These are phyloP conservation scores for Camelus bactrianus DNA, from an alignment of 2,113 vertebrate species.

Conservation along the genomic window DNA sequence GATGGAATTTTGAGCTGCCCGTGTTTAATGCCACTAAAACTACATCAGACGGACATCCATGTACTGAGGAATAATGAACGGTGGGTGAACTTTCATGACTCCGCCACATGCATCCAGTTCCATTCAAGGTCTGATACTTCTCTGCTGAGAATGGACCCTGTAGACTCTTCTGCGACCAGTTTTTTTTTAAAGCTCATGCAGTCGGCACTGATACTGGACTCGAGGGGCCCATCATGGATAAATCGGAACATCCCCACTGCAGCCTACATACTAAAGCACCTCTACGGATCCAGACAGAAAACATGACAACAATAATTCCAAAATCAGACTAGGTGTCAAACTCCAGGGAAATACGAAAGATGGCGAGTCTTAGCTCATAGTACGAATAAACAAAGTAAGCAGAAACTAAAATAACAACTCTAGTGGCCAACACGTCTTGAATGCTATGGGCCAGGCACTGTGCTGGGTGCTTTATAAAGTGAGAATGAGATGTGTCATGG, in stretches of 20 bases:
- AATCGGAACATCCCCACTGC: not conserved
- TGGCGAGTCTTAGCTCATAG: not conserved
- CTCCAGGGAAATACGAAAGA: not conserved
- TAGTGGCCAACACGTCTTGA: not conserved
- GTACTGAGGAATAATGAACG: not conserved
- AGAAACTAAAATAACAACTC: not conserved
- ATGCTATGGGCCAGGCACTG: not conserved
- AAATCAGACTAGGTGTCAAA: constrained; percentile 12
- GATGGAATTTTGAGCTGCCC: not conserved
- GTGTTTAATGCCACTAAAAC: constrained; percentile 34
- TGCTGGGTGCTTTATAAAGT: not conserved
- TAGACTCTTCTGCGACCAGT: not conserved
- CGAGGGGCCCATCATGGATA: not conserved
- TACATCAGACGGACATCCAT: not conserved
- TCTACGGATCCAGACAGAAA: not conserved
- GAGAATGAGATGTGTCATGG: not conserved
- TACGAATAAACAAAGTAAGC: not conserved
- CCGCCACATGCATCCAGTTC: not conserved
- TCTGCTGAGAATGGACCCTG: not conserved
- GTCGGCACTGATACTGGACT: not conserved
- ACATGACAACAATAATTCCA: not conserved
- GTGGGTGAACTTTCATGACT: no score
- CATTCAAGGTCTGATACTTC: not conserved
- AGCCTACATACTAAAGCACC: not conserved
- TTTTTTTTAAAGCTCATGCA: constrained; percentile 24